Evolutionary conservation across 2,113 vertebrate genomes (phyloP).

Genomic region (Amphilophus citrinellus): DNA sequence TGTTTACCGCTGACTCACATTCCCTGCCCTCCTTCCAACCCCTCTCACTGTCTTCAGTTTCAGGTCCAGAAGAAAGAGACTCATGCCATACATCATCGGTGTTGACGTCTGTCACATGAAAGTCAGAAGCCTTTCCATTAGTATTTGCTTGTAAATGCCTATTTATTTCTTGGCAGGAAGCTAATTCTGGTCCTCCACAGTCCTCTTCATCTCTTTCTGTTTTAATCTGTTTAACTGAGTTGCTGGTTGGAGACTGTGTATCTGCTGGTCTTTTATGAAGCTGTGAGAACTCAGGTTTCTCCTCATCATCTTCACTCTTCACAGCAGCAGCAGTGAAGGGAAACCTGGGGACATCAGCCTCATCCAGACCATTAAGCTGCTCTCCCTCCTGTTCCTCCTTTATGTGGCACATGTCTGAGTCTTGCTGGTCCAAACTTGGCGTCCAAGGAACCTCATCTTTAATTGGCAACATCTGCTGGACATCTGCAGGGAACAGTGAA

Average conservation of each 20-base stretch:
- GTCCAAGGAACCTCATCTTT: neutral
- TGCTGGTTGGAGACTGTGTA: neutral
- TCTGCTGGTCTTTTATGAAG: neutral
- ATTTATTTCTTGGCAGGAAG: neutral
- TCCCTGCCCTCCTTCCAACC: neutral
- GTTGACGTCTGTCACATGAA: neutral
- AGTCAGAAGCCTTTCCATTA: neutral
- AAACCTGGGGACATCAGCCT: neutral
- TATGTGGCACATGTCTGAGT: neutral
- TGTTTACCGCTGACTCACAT: neutral
- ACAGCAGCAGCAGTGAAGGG: neutral
- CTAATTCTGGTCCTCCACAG: neutral
- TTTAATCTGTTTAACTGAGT: neutral
- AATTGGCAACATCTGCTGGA: neutral
- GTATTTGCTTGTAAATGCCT: neutral
- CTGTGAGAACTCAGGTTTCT: neutral
- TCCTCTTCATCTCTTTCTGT: neutral
- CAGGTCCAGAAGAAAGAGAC: neutral
- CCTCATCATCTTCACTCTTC: slow-evolving; percentile 22
- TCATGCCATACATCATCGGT: neutral
- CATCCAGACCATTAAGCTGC: neutral
- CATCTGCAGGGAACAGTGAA: slow-evolving; percentile 16
- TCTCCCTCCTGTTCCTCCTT: slow-evolving; percentile 5
- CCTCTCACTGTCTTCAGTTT: neutral
- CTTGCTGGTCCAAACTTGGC: neutral